Base-by-base conservation (phyloP, 2,797 vertebrate genomes). In the Hydrophis major region DNA sequence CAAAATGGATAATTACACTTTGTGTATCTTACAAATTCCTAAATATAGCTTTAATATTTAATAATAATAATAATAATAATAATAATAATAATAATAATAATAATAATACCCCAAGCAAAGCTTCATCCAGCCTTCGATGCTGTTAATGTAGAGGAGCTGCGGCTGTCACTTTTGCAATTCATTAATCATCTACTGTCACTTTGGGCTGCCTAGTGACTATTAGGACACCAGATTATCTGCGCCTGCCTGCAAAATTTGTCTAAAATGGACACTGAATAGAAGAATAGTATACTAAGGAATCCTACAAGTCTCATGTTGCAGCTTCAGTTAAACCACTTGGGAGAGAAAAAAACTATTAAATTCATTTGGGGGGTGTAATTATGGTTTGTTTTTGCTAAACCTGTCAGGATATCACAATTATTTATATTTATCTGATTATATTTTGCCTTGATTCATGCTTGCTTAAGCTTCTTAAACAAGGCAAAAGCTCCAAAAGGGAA, bases 251-350 rank as follows among this genome's bases (percentile, higher is more conserved):
- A 2, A 1, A 28, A 2, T 61, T 12, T n/a, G 11, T 59, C 61
- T 42, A 32, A 6, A 13, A 53, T 11, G 4, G 20, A 37, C n/a
- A 0, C 14, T 42, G 37, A 86, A 42, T 12, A 89, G 28, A 14
- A 0, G 0, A 83, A n/a, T 8, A 0, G n/a, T 0, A 0, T 56
- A 66, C 57, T 27, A 32, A 42, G 5, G 12, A 61, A 0, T 55
- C 37, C 37, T 16, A 12, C 6, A 47, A 11, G 6, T 92, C 37
- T 2, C 42, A 4, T 89, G 89, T 53, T 92, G 0, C 2, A 57
- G 16, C 61, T 91, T 14, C 42, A 6, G 32, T 89, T n/a, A 55
- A 55, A 50, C 55, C 13, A 20, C 7, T 47, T 50, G 20, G 69
- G 14, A n/a, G 13, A 47, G 11, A 53, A 32, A 47, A 42, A 53